Evolutionary conservation across 2,113 vertebrate genomes (phyloP).

Genomic region (Crotalus horridus): DNA sequence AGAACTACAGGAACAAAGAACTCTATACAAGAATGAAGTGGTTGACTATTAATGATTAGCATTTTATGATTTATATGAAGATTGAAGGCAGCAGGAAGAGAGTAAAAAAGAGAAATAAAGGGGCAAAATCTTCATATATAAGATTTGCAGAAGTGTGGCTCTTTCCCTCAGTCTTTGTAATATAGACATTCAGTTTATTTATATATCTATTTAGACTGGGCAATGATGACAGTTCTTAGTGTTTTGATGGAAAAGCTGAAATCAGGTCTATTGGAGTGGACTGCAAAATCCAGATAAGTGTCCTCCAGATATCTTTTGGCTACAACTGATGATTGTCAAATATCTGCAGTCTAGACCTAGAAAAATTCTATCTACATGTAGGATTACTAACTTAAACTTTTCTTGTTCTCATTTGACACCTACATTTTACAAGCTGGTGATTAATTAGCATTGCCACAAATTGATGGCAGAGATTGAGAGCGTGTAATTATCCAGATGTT

Average conservation of each 20-base stretch:
- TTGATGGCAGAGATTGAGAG: background rate
- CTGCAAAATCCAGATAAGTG: background rate
- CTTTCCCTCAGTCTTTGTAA: background rate
- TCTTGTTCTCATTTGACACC: background rate
- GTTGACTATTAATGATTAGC: background rate
- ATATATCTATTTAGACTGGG: background rate
- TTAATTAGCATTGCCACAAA: background rate
- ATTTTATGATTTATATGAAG: background rate
- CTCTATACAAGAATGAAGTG: background rate
- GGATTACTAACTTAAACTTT: background rate
- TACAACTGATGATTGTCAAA: background rate
- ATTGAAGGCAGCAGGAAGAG: background rate
- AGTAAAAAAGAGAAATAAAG: background rate
- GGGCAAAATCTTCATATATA: background rate
- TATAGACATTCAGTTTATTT: background rate
- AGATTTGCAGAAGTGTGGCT: background rate
- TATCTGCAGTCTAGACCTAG: background rate
- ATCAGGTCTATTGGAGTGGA: background rate
- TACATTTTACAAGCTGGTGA: background rate
- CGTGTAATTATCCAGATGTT: background rate
- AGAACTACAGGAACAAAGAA: background rate
- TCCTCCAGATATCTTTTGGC: background rate
- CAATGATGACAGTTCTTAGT: background rate
- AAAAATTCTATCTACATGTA: background rate
- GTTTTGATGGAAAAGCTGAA: background rate